These are phyloP conservation scores for Lytechinus pictus DNA, from an alignment of 35 echinoderm and acorn worm species.

Conservation along the genomic window DNA sequence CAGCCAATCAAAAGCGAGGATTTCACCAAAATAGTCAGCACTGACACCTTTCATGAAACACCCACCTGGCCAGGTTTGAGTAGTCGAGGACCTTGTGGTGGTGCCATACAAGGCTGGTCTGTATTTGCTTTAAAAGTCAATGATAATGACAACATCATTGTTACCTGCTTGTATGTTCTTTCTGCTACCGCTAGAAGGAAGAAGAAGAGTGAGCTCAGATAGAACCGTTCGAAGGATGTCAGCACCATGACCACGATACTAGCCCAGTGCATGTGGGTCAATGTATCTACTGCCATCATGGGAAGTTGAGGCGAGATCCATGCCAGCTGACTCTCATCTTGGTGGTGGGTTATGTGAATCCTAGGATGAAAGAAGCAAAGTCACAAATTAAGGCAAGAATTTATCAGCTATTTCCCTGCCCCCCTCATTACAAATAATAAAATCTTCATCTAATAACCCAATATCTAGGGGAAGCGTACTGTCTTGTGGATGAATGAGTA, in stretches of 20 bases:
- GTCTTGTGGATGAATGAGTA: no score
- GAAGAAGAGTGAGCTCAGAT: constrained; percentile 81
- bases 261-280: constrained; percentile 37
- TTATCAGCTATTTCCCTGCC: no score
- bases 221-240: constrained; percentile 69
- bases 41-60: no score
- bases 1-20: no score
- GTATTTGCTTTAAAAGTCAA: not conserved
- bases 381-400: not conserved
- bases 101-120: no score
- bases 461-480: no score
- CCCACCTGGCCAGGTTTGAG: no score
- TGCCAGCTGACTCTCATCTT: constrained; percentile 44
- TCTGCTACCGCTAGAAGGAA: constrained; percentile 90
- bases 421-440: no score
- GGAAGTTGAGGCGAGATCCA: constrained; percentile 65
- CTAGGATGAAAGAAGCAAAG: not conserved
- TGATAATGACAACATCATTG: not conserved
- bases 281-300: constrained; percentile 47
- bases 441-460: no score
- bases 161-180: constrained; percentile 91
- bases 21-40: no score
- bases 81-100: no score
- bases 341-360: constrained; percentile 38
- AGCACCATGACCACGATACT: constrained; percentile 32